phyloP scores from a whole-genome alignment of 2,888 invertebrate genomes.

The Lomographa bimaculata region DNA sequence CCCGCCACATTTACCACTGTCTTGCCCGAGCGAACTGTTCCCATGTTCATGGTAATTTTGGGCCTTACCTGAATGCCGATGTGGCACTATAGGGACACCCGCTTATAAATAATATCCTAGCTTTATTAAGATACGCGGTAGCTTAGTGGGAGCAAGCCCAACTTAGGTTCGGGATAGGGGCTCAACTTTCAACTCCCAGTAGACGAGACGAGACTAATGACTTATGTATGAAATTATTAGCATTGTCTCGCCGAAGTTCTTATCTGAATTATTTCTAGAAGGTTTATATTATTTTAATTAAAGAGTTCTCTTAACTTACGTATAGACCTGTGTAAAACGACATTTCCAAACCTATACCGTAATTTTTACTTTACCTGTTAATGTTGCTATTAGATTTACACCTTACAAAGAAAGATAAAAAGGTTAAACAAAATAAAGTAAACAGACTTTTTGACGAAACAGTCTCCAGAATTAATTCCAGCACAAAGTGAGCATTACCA shows the following conservation, averaged over 20 bases:
- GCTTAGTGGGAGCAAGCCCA: slow-evolving; percentile 13
- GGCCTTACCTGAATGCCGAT: slow-evolving; percentile 67
- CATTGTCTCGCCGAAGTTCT: too few species aligned
- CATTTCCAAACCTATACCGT: too few species aligned
- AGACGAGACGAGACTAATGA: slow-evolving; percentile 15
- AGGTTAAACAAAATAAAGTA: slow-evolving; percentile 22
- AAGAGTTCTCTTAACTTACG: too few species aligned
- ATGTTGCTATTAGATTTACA: too few species aligned
- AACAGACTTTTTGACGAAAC: background rate
- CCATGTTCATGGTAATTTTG: slow-evolving; percentile 74
- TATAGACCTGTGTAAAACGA: too few species aligned
- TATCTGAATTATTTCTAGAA: too few species aligned
- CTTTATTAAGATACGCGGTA: slow-evolving; percentile 33
- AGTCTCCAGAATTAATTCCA: slow-evolving; percentile 20
- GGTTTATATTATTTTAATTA: too few species aligned
- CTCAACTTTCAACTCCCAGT: slow-evolving; percentile 8
- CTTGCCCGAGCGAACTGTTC: slow-evolving; percentile 64
- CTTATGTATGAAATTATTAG: slow-evolving; percentile 2
- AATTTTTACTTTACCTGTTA: too few species aligned
- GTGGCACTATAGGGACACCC: slow-evolving; percentile 46
- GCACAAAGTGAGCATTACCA: slow-evolving; percentile 36
- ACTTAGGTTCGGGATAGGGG: slow-evolving; percentile 8
- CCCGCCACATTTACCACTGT: slow-evolving; percentile 40
- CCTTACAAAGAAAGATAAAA: background rate
- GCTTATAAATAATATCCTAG: slow-evolving; percentile 61